Evolutionary conservation across 1,140 invertebrate species (phyloP), one percentile per base, ranked within the genome.

Genomic region (Adoxophyes honmai): DNA sequence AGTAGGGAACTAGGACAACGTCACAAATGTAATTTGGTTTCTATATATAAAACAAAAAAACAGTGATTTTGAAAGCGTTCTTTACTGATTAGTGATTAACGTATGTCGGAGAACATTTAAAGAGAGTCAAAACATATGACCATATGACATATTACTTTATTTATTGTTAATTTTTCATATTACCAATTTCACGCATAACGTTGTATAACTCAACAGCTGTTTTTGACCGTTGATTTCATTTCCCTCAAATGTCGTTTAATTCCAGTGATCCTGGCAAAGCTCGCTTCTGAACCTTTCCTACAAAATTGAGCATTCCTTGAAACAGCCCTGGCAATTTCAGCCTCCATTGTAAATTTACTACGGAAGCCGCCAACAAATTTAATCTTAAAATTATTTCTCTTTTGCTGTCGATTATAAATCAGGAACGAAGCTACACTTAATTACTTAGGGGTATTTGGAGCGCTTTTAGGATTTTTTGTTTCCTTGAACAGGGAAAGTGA

Each of bases 251-350:
- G 68, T 62, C 60, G 56, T 66, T 61, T 71, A 42, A 61, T 66
- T 81, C 72, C 74, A 68, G 66, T 74, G 71, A 78, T 73, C 68
- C 59, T 58, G 44, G 57, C 54, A 60, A 59, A 60, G 59, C 60
- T 59, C 52, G 60, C 52, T 11, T 33, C 56, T 37, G 57, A 57
- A 57, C 64, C 63, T 72, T 53, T 16, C 59, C 62, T 62, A 81
- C 75, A 75, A 83, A 83, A 86, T 84, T 78, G 81, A 83, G 75
- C 72, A 81, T 84, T 84, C 68, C 66, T 58, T 60, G 62, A 76
- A 84, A 82, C 68, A 70, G 77, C 63, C 62, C 64, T 68, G 63
- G 79, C 81, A 80, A 84, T 84, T 84, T 80, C 58, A 64, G 60
- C 77, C 70, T 81, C 71, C 72, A 74, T 74, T 84, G 69, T 66